phyloP scores from a whole-genome alignment of 1,140 invertebrate genomes.

The Tetramorium alpestre region DNA sequence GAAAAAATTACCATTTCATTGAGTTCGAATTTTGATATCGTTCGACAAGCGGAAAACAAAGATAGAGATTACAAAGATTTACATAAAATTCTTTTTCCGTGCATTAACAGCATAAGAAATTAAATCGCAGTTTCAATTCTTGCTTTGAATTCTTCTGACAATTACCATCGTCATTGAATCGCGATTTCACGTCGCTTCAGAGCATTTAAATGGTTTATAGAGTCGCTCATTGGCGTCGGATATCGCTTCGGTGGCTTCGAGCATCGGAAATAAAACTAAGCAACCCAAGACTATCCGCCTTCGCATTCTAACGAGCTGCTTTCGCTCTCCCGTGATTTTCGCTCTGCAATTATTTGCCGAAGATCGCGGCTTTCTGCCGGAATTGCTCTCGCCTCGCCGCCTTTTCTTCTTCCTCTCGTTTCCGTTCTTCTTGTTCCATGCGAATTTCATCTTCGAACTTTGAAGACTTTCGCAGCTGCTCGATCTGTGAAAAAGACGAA shows the following conservation, averaged over 20 bases:
- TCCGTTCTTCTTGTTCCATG: constrained; percentile 94
- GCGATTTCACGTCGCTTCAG: constrained; percentile 22
- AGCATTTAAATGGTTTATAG: constrained; percentile 38
- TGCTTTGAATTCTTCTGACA: neutral
- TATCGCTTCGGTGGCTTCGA: constrained; percentile 25
- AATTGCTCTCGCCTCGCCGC: constrained; percentile 91
- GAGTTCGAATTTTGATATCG: neutral
- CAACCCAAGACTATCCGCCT: constrained; percentile 42
- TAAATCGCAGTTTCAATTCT: constrained; percentile 17
- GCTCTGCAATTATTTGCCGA: constrained; percentile 84
- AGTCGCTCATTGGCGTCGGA: neutral
- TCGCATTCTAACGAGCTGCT: constrained; percentile 49
- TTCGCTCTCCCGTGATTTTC: constrained; percentile 52
- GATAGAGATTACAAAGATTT: neutral
- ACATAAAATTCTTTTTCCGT: neutral
- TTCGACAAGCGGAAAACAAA: neutral
- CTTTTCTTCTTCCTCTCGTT: constrained; percentile 92
- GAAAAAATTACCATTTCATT: neutral
- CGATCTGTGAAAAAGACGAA: constrained; percentile 87
- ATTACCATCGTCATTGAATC: neutral
- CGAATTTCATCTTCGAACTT: constrained; percentile 96
- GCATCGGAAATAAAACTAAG: constrained; percentile 37
- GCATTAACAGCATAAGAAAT: neutral
- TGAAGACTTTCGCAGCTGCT: constrained; percentile 91
- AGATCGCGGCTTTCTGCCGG: constrained; percentile 93